These are phyloP conservation scores for Amblyraja radiata DNA, from an alignment of 2,797 vertebrate species.

Conservation along the genomic window DNA sequence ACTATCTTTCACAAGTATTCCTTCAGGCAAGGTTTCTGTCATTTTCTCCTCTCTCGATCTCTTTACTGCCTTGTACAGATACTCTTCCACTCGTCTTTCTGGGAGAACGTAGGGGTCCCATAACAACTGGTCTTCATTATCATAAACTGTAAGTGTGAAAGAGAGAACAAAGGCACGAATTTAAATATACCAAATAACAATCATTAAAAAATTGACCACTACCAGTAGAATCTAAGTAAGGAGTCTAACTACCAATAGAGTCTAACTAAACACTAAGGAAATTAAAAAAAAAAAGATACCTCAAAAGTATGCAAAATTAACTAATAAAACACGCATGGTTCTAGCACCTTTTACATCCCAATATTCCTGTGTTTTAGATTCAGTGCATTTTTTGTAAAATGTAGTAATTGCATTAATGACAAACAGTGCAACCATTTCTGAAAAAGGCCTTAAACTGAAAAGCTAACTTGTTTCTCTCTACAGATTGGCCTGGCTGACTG, in stretches of 20 bases:
- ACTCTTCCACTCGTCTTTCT: conserved; percentile 72
- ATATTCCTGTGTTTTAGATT: background rate
- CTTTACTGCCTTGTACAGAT: conserved; percentile 69
- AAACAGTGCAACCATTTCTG: background rate
- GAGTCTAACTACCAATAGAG: background rate
- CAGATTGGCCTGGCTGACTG: too few species aligned
- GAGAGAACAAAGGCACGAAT: background rate
- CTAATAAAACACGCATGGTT: background rate
- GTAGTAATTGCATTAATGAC: background rate
- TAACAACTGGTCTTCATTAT: conserved; percentile 80
- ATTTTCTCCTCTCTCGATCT: conserved; percentile 57
- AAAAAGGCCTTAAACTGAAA: too few species aligned
- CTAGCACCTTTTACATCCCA: background rate
- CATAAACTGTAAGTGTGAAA: conserved; percentile 58
- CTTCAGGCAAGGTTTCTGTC: conserved; percentile 50
- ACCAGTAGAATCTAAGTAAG: background rate
- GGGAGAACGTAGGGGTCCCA: conserved; percentile 78
- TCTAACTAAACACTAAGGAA: background rate
- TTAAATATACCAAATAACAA: background rate
- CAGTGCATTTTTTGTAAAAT: background rate
- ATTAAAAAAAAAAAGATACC: background rate
- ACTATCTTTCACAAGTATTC: conserved; percentile 70
- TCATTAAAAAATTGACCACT: background rate
- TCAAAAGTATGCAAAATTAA: background rate
- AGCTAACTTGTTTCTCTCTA: too few species aligned